Evolutionary conservation across 2,113 vertebrate species (phyloP).

Genomic region (Todiramphus chloris): DNA sequence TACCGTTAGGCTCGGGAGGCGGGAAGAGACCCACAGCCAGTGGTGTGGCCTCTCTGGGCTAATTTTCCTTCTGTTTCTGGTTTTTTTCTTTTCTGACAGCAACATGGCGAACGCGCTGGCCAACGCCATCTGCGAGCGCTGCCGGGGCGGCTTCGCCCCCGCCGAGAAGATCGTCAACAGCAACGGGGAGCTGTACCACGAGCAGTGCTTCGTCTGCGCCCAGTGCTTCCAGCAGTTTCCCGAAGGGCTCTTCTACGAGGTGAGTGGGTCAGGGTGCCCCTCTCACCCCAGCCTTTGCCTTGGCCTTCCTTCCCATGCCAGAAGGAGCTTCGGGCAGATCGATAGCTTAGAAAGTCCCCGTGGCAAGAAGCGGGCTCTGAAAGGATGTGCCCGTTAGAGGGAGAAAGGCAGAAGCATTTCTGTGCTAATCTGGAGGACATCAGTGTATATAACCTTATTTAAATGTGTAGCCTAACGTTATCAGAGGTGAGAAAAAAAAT

Average conservation of each 20-base stretch:
- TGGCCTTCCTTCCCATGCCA: not conserved
- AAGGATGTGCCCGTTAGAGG: not conserved
- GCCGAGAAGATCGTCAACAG: slow-evolving; percentile 98
- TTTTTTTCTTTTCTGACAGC: slow-evolving; percentile 70
- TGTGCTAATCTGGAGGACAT: not conserved
- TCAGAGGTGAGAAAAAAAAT: not conserved
- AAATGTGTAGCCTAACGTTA: not conserved
- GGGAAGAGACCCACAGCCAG: not conserved
- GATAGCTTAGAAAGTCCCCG: not conserved
- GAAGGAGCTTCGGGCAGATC: not conserved
- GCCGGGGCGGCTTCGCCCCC: slow-evolving; percentile 88
- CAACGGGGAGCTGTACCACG: slow-evolving; percentile 94
- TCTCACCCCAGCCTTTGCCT: not conserved
- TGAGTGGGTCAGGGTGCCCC: slow-evolving; percentile 26
- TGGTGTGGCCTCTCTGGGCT: not conserved
- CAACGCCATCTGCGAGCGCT: slow-evolving; percentile 95
- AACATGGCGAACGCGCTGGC: slow-evolving; percentile 97
- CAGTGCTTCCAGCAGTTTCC: slow-evolving; percentile 99
- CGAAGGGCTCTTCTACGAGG: slow-evolving; percentile 97
- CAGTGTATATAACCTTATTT: not conserved
- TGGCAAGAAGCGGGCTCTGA: not conserved
- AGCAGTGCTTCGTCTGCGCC: slow-evolving; percentile 96
- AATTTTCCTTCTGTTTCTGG: not conserved
- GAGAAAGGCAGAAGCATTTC: not conserved
- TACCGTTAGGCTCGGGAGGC: not conserved